Base-by-base conservation (phyloP, 2,797 vertebrate species). In the Cacajao melanocephalus region DNA sequence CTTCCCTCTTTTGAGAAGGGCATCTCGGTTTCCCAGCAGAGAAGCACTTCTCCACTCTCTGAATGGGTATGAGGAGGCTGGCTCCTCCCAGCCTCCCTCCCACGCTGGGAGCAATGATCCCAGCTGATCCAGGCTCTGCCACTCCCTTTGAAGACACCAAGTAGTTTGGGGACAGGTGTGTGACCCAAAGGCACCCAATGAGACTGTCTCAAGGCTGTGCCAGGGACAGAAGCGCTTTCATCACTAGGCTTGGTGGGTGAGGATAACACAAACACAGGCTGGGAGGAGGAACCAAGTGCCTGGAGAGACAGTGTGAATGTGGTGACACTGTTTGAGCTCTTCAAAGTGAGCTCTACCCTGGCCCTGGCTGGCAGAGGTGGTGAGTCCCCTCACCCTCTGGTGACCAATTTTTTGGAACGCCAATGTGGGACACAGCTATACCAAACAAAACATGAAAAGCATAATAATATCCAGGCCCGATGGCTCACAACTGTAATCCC, bases 1-100 rank as follows among this genome's bases (percentile, higher is more conserved):
- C 4, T 8, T 52, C 67, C 79, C 61, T 70, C 83, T 97, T 94
- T 89, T 94, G 79, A 82, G 48, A 96, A 95, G 75, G 86, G 67
- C 15, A 24, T 57, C 10, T 81, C 0, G 1, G 15, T 28, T 46
- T 70, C 82, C 64, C 44, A 28, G 41, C 30, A n/a, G 48, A n/a
- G 41, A 58, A 14, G 64, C 26, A 7, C 80, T 44, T 70, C 70
- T 80, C 58, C 28, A 46, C 33, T 52, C 75, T 39, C 28, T 30
- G 78, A 15, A 14, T 10, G 1, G 14, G 55, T 48, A 33, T 20
- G 44, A 87, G 70, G 57, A 17, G 58, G 20, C 36, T 72, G 58
- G 57, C 48, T 78, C 33, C 73, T 30, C 50, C n/a, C 48, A 61
- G 79, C 19, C 72, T 20, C 33, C n/a, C 44, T 52, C 26, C 24